Evolutionary conservation across 2,888 invertebrate species (phyloP), one percentile per base, ranked within the genome.

Genomic region (Hypsopygia costalis): DNA sequence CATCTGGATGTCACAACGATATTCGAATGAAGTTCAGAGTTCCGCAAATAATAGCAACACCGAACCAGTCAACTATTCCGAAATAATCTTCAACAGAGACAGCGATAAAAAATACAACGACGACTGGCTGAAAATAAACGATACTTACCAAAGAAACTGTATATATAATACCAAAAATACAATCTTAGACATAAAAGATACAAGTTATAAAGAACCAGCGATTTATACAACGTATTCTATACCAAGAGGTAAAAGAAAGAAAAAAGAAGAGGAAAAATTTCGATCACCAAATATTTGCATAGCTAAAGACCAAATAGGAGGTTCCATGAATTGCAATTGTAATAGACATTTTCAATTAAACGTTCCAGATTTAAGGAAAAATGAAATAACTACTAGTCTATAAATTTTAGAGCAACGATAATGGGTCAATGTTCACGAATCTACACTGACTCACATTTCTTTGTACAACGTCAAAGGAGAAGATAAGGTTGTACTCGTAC

Each of bases 1-100:
- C 55, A 67, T 85, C 5, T 87, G 88, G 88, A 88, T 88, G 87
- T 82, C 86, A 9, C 81, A 82, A 59, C 64, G 82, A 49, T 80
- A 72, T 40, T 51, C 69, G 32, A 75, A 73, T 54, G 83, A 81
- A 52, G 64, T 64, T 5, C 49, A 68, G 1, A 80, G 71, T 58
- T 68, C 72, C 6, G 74, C 73, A 47, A 71, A 67, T 49, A 71
- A 67, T 49, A 56, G 63, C 1, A 68, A 55, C 30, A 71, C 76
- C 7, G 82, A 80, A 45, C 68, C 63, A 3, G 76, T 73, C 31
- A 71, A 68, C 39, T 81, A 80, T 35, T 66, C 78, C 4, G 66
- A 77, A 46, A 69, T 78, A 11, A 62, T 69, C 4, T 69, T 60
- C 34, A 78, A 65, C 43, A 73, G 71, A 53, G 64, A 67, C 45